Evolutionary conservation across 1,140 invertebrate genomes (phyloP), one percentile per base, ranked within the genome.

Genomic region (Triops cancriformis): DNA sequence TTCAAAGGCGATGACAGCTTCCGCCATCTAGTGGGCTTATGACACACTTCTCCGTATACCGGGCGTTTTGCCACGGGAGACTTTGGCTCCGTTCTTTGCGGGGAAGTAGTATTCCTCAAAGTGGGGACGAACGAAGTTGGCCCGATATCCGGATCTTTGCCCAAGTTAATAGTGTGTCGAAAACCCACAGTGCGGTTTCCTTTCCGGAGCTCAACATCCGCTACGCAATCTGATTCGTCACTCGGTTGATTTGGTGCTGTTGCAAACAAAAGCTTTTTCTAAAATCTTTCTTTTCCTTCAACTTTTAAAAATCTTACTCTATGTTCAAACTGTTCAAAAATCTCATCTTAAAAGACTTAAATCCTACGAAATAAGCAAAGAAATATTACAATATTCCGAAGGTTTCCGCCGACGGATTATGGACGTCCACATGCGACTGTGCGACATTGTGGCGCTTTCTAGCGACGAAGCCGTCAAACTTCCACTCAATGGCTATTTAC

Each of bases 381-480:
- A 6, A 5, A 23, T n/a, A n/a, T 64, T 64, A 64, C 51, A 64
- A 23, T 64, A 64, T 64, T 64, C 51, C 14, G 51, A 64, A 14
- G 51, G 51, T 23, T 72, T 77, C 72, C 26, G 26, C 7, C 76
- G 64, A 11, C 78, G 74, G 14, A 79, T 75, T 10, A 79, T 76
- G 10, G 78, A 79, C 26, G 74, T 79, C 78, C 78, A 79, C 41
- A 75, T 79, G 31, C 74, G 74, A 41, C 78, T 79, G 26, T 79
- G 78, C 78, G 78, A 76, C 78, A 79, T 79, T 4, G 27, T 43
- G 72, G 31, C 73, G 51, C 51, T 64, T 0, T n/a, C 51, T 64
- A 64, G 14, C 51, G 51, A 14, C 18, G 51, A 64, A 5, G 23
- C 51, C 6, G 0, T 64, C 5, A 64, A 64, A 3, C 10, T 23